Percentiles rank a stretch among this genome's conserved stretches.
Conservation (phyloP, 2,797 vertebrate species). For the Taeniopygia guttata region DNA sequence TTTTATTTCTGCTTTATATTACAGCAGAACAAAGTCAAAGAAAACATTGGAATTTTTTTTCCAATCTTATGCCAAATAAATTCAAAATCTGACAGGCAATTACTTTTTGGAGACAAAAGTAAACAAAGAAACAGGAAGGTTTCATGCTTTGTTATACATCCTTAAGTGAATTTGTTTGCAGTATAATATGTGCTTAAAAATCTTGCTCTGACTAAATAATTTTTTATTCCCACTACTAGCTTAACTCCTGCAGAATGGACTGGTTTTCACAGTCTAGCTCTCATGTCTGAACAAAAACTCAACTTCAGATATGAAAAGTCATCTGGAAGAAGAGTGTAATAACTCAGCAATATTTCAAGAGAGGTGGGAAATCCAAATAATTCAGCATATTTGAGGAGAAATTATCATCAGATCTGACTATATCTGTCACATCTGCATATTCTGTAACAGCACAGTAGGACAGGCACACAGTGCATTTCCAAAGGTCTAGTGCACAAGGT, state of each 20-base stretch:
- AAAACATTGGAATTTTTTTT: not conserved
- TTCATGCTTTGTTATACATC: not conserved
- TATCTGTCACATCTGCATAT: not conserved
- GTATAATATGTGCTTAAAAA: not conserved
- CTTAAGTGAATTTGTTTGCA: not conserved
- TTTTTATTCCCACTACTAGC: not conserved
- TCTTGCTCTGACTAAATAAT: not conserved
- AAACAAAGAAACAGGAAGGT: not conserved
- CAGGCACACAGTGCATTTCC: not conserved
- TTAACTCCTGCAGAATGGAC: not conserved
- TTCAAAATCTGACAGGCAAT: not conserved
- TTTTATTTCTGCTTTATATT: not conserved
- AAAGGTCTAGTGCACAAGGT: not conserved
- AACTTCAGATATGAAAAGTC: not conserved
- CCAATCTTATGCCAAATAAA: not conserved
- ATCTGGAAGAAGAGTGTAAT: not conserved
- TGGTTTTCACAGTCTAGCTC: not conserved
- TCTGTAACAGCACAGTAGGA: not conserved
- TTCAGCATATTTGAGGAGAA: not conserved
- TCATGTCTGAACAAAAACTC: not conserved
- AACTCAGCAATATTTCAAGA: not conserved
- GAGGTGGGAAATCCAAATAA: fast-evolving
- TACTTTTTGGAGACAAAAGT: not conserved
- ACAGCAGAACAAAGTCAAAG: not conserved
- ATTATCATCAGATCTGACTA: not conserved